A percentile compares a stretch with the other conserved stretches of the same genome.
Evolutionary conservation across 2,113 vertebrate species (phyloP).

Genomic region (Gavia stellata): DNA sequence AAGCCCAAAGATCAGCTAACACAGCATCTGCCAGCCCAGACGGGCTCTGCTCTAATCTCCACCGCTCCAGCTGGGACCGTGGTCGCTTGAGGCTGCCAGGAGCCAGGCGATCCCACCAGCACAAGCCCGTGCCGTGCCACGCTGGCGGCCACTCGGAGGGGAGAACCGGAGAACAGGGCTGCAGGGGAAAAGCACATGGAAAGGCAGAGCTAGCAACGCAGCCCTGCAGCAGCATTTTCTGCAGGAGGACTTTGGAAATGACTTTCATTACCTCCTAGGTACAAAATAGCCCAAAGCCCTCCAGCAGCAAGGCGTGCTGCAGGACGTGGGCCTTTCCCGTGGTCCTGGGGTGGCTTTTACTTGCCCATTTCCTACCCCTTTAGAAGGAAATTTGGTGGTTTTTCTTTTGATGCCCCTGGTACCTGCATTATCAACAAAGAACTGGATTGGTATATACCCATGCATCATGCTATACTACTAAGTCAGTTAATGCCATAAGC

Average conservation of each 20-base stretch:
- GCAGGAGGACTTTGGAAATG: fast-evolving
- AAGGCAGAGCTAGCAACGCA: background rate
- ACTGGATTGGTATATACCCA: fast-evolving
- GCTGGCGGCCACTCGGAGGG: background rate
- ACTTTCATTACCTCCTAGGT: fast-evolving
- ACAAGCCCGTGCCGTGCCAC: background rate
- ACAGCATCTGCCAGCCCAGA: slow-evolving; percentile 54
- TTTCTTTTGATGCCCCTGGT: background rate
- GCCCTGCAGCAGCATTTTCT: background rate
- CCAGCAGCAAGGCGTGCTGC: background rate
- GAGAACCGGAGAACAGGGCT: background rate
- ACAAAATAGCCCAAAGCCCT: background rate
- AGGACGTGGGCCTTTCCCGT: fast-evolving
- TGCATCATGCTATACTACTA: fast-evolving
- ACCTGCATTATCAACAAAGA: background rate
- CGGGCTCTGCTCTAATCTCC: background rate
- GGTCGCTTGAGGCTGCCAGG: background rate
- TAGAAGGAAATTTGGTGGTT: background rate
- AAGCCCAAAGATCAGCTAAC: slow-evolving; percentile 37
- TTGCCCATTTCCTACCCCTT: background rate
- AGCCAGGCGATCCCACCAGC: background rate
- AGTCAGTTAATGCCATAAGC: no score
- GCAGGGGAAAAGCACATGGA: fast-evolving
- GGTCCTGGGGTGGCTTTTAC: background rate
- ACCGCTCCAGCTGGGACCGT: background rate